Base-by-base conservation (phyloP, 2,797 vertebrate species). In the Odontamblyopus lacepedii region DNA sequence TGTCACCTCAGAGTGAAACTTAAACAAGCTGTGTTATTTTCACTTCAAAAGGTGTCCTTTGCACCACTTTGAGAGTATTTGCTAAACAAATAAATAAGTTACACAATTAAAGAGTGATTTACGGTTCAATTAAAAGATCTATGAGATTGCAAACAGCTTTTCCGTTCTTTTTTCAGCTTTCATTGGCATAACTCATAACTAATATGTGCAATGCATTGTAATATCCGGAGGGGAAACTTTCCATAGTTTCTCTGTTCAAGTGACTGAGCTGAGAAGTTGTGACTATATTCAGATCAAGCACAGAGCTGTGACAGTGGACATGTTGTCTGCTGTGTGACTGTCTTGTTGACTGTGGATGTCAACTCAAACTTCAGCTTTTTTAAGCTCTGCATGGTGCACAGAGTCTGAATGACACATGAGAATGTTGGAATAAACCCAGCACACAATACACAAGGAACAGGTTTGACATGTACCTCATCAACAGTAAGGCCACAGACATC, bases 301-400 rank as follows among this genome's bases (percentile, higher is more conserved):
- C 19, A 8, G 44, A 48, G 18, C 51, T 59, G 62, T 41, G 59
- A 60, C 67, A 69, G 48, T 67, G 50, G 53, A n/a, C 68, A 32
- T 62, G 51, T 63, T 78, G 72, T 66, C 44, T 72, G 63, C 35
- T 63, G 65, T 73, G 55, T 64, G 38, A 71, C 70, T 72, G 27
- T 30, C 38, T 51, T 67, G 64, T 32, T 67, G 27, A 29, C 63
- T 65, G 38, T 65, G 63, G 23, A 2, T 26, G 15, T 30, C 27
- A 67, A 7, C 23, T n/a, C 63, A 48, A 65, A 23, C 55, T 16
- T 67, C 8, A 4, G 9, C 64, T 30, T 53, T 53, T 53, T 53
- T 64, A 51, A 26, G 41, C 77, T 70, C 44, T 69, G 76, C 38
- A 38, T 35, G 26, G 63, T 61, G 32, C 65, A 35, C 48, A 50